These are phyloP conservation scores for Pocillopora meandrina DNA, from an alignment of 92 coral and sea anemone species.

Conservation along the genomic window DNA sequence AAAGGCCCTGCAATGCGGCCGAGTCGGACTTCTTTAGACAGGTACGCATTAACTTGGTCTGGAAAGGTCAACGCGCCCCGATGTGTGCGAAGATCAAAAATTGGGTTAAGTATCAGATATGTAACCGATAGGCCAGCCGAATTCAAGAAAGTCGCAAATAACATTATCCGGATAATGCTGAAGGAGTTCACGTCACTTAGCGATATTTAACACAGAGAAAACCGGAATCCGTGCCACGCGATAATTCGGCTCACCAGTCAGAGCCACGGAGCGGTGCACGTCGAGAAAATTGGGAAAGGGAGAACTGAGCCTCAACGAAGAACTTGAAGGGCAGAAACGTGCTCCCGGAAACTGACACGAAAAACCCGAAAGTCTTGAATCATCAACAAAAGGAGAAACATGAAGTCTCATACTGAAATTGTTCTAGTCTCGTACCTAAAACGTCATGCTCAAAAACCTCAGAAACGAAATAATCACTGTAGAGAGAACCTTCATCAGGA, in stretches of 20 bases:
- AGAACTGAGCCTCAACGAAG: neutral
- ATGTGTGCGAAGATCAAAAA: slow-evolving; percentile 22
- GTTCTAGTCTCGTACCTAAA: neutral
- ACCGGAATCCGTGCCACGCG: neutral
- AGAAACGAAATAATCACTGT: neutral
- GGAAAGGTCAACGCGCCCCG: slow-evolving; percentile 17
- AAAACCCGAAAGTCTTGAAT: neutral
- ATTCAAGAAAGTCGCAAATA: slow-evolving; percentile 45
- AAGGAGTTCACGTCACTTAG: neutral
- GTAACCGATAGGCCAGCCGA: slow-evolving; percentile 41
- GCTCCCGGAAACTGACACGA: neutral
- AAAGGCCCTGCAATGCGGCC: slow-evolving; percentile 9
- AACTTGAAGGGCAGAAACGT: neutral
- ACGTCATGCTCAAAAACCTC: slow-evolving; percentile 5
- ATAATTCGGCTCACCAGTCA: neutral
- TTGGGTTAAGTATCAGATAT: slow-evolving; percentile 5
- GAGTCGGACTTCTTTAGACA: neutral
- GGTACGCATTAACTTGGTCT: neutral
- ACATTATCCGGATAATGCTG: neutral
- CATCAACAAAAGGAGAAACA: neutral
- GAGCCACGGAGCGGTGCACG: neutral
- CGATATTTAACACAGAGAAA: neutral
- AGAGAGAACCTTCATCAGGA: slow-evolving; percentile 11
- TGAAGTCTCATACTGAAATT: neutral
- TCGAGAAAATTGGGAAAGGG: neutral